phyloP scores from a whole-genome alignment of 2,888 invertebrate genomes.

The Aspidiotus destructor region DNA sequence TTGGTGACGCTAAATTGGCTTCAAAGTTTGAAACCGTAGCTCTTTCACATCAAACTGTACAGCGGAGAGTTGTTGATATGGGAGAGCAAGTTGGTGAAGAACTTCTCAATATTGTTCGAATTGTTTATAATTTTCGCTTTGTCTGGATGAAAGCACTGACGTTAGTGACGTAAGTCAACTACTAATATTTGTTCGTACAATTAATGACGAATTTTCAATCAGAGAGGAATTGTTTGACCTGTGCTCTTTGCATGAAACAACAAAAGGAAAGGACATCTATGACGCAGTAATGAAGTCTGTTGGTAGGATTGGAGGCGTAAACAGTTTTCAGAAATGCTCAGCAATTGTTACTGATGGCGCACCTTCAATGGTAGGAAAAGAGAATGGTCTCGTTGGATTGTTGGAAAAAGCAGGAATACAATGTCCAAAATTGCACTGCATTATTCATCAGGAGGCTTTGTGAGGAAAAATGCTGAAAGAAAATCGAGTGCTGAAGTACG shows the following conservation, averaged over 20 bases:
- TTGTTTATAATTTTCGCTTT: no score
- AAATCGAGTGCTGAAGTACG: slow-evolving; percentile 28
- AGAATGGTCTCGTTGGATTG: slow-evolving; percentile 33
- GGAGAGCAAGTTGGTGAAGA: no score
- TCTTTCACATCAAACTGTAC: no score
- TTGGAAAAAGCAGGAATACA: slow-evolving; percentile 34
- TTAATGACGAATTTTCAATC: slow-evolving; percentile 17
- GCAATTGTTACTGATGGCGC: slow-evolving; percentile 24
- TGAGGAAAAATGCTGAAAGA: slow-evolving; percentile 32
- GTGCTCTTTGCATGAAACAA: slow-evolving; percentile 31
- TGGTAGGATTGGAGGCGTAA: slow-evolving; percentile 30
- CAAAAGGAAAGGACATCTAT: slow-evolving; percentile 33
- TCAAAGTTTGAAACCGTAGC: no score
- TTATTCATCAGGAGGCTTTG: slow-evolving; percentile 35
- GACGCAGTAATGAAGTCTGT: slow-evolving; percentile 31
- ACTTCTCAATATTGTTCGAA: no score
- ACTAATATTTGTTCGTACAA: no score
- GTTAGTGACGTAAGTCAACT: no score
- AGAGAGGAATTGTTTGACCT: slow-evolving; percentile 30
- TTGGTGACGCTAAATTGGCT: no score
- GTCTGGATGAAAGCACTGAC: no score
- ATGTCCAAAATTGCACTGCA: slow-evolving; percentile 35
- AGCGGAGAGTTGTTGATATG: no score
- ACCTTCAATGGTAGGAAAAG: slow-evolving; percentile 34
- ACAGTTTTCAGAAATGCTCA: slow-evolving; percentile 30